Evolutionary conservation across 2,888 invertebrate species (phyloP).

Genomic region (Scrobipalpa costella): DNA sequence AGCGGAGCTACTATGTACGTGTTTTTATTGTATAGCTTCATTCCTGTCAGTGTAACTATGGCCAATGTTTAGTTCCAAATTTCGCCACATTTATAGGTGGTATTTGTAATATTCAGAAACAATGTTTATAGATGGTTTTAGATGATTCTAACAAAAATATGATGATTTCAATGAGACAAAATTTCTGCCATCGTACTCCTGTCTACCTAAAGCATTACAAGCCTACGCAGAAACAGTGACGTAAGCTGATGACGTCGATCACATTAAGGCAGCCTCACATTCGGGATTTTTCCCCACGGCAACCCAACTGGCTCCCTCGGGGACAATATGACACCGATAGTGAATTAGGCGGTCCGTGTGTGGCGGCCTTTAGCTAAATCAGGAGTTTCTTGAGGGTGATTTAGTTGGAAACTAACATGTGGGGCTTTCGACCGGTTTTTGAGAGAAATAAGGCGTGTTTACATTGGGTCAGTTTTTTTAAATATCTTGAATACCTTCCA

Average conservation of each 20-base stretch:
- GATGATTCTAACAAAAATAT: background rate
- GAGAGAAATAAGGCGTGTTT: too few relatives aligned
- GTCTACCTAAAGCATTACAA: background rate
- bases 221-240: slow-evolving; percentile 13
- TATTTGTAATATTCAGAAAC: too few relatives aligned
- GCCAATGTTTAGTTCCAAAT: too few relatives aligned
- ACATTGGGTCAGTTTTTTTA: background rate
- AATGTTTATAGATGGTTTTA: too few relatives aligned
- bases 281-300: slow-evolving; percentile 19
- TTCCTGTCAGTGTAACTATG: too few relatives aligned
- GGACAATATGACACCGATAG: slow-evolving; percentile 23
- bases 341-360: slow-evolving; percentile 21
- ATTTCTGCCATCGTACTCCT: background rate
- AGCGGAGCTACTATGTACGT: too few relatives aligned
- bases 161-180: background rate
- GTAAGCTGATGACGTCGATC: slow-evolving; percentile 13
- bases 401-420: background rate
- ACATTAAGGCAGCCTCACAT: slow-evolving; percentile 9
- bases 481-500: too few relatives aligned
- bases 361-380: slow-evolving; percentile 18
- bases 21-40: too few relatives aligned
- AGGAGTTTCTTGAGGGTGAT: slow-evolving; percentile 15
- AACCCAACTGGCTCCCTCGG: slow-evolving; percentile 5
- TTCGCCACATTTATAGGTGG: too few relatives aligned
- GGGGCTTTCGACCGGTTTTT: background rate